Evolutionary conservation across 2,797 vertebrate species (phyloP).

Genomic region (Rachycentron canadum): DNA sequence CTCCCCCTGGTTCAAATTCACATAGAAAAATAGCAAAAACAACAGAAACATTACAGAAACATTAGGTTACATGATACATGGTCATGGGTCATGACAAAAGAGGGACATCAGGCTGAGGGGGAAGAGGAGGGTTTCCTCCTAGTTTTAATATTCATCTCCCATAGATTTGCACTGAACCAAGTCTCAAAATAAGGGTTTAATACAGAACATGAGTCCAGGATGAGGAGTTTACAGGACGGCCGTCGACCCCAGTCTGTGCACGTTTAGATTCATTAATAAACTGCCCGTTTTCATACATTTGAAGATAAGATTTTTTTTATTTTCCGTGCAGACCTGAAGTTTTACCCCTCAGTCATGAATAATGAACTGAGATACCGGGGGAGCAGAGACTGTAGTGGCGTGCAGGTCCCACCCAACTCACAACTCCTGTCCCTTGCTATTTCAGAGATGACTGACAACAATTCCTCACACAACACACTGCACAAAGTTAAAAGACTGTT

Average conservation of each 20-base stretch:
- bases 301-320: slow-evolving; percentile 22
- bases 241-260: background rate
- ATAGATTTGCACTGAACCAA: too few relatives aligned
- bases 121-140: too few relatives aligned
- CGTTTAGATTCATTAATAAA: slow-evolving; percentile 5
- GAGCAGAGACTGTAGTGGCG: background rate
- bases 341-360: slow-evolving; percentile 45
- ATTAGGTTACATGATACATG: too few relatives aligned
- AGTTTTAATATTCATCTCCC: too few relatives aligned
- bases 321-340: slow-evolving; percentile 32
- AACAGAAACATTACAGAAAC: too few relatives aligned
- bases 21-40: too few relatives aligned
- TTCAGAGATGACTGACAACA: slow-evolving; percentile 55
- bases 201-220: too few relatives aligned
- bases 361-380: slow-evolving; percentile 39
- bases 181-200: too few relatives aligned
- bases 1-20: too few relatives aligned
- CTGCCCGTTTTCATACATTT: background rate
- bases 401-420: slow-evolving; percentile 15
- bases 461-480: slow-evolving; percentile 29
- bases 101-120: too few relatives aligned
- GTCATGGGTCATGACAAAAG: too few relatives aligned
- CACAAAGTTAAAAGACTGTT: slow-evolving; percentile 40
- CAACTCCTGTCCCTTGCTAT: slow-evolving; percentile 43
- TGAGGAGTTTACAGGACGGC: too few relatives aligned